Percentiles rank a stretch among this genome's conserved stretches.
phyloP scores from a whole-genome alignment of 2,113 vertebrate species.

The Dipodomys spectabilis region DNA sequence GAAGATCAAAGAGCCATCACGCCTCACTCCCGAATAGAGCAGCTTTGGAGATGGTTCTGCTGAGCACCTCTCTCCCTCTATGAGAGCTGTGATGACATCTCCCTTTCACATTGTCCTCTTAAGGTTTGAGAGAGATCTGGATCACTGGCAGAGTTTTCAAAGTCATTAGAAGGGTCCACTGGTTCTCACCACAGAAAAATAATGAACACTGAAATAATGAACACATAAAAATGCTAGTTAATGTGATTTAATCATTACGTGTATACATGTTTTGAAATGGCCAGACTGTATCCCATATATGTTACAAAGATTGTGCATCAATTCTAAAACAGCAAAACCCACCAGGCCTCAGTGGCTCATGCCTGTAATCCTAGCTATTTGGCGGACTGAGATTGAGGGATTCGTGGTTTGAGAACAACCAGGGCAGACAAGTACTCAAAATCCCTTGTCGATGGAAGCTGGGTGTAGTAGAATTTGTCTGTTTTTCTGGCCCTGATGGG shows the following conservation, averaged over 20 bases:
- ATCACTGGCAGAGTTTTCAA: background rate
- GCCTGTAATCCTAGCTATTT: no score
- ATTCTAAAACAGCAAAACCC: background rate
- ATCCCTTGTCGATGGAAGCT: no score
- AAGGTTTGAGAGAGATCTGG: background rate
- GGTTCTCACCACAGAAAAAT: background rate
- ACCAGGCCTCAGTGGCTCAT: background rate
- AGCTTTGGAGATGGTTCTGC: background rate
- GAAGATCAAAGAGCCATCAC: slow-evolving; percentile 55
- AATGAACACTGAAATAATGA: background rate
- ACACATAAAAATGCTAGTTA: background rate
- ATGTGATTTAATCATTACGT: background rate
- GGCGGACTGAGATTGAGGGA: no score
- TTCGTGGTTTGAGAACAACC: no score
- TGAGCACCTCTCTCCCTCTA: background rate
- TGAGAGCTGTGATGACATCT: background rate
- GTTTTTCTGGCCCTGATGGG: no score
- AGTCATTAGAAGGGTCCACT: background rate
- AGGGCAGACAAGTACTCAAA: no score
- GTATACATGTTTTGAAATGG: background rate
- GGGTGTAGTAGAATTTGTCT: no score
- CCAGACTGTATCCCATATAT: background rate
- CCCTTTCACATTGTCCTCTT: background rate
- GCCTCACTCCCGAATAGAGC: background rate
- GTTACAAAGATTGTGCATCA: background rate